Evolutionary conservation across 2,888 invertebrate genomes (phyloP).

Genomic region (Eretmocerus hayati): DNA sequence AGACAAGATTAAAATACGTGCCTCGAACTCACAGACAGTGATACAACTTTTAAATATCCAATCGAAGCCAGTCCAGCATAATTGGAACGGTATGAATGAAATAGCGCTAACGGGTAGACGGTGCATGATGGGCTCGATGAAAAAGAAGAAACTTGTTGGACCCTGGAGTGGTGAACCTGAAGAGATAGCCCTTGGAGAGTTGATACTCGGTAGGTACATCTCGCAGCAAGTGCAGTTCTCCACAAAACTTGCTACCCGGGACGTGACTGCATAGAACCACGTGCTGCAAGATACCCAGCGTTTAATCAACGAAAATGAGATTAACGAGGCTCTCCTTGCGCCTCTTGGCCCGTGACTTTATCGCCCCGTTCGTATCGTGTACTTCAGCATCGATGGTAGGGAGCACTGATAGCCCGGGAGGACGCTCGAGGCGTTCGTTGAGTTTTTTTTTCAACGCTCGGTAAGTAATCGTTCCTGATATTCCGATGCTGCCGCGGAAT

Average conservation of each 20-base stretch:
- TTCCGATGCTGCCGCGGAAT: neutral
- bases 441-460: conserved; percentile 5
- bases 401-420: too few species aligned
- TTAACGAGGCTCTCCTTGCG: conserved; percentile 10
- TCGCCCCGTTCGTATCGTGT: neutral
- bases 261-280: neutral
- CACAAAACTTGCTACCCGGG: neutral
- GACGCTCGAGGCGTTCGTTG: conserved; percentile 4
- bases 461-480: neutral
- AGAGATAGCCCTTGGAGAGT: too few species aligned
- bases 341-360: neutral
- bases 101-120: too few species aligned
- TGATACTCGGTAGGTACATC: neutral
- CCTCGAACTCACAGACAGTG: too few species aligned
- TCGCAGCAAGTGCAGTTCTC: neutral
- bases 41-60: too few species aligned
- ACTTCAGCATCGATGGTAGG: too few species aligned
- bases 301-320: conserved; percentile 16
- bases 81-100: too few species aligned
- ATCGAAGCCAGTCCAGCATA: too few species aligned
- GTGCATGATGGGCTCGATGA: too few species aligned
- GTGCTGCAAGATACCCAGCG: neutral
- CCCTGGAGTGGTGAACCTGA: too few species aligned
- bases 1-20: too few species aligned
- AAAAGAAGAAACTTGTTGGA: too few species aligned